Evolutionary conservation across 2,888 invertebrate species (phyloP), one percentile per base, ranked within the genome.

Genomic region (Sipha maydis): DNA sequence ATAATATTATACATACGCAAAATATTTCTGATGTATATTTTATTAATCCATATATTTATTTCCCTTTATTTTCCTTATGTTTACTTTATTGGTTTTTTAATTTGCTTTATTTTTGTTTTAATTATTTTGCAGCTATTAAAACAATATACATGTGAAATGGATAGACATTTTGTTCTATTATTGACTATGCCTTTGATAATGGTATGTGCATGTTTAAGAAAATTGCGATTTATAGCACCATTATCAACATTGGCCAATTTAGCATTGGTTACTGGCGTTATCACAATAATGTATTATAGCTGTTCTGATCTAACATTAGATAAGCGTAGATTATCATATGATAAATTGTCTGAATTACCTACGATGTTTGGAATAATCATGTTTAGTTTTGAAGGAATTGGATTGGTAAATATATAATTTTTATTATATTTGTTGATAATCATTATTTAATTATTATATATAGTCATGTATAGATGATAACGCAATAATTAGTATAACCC

Each of bases 381-480:
- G 89, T 99, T 98, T 92, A 98, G 99, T 0, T 98, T 99, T 94
- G 99, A 99, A 93, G 99, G 98, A 17, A 99, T 99, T 90, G 97
- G 97, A 90, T 91, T 92, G 90, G 92, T 92, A 90, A 91, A 91
- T 91, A 89, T 38, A 14, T 48, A 48, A 11, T 14, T 48, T 48
- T 14, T 48, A 67, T 38, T 48, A 4, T 73, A 28, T 73, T 73
- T 48, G 19, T 71, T 76, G 25, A 77, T 41, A 56, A 1, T 11
- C 11, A 48, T 48, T 2, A 48, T 48, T 48, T 8, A 48, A 14
- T 48, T 48, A 14, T 14, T 48, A 48, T 48, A 1, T 48, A 11
- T 48, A 48, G 48, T 48, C 48, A 48, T 48, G 1, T 48, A 1
- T 48, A 48, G 48, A 48, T 48, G 11, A 48, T 48, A 14, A 48